A percentile compares a stretch with the other conserved stretches of the same genome.
Conservation (phyloP, 2,797 vertebrate genomes). For the Thalassophryne amazonica region DNA sequence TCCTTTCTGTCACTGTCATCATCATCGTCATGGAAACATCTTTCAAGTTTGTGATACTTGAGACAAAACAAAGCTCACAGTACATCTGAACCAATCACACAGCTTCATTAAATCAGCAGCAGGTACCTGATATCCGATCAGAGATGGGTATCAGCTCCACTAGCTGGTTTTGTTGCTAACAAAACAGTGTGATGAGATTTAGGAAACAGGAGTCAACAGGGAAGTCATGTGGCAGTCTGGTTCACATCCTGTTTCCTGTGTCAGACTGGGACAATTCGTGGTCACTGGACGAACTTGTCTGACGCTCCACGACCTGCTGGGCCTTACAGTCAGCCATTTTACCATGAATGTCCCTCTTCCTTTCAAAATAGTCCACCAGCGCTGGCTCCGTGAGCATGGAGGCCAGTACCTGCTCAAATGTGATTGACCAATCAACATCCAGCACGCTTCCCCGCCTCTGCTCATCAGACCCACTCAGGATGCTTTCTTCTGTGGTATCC, state of each 20-base stretch:
- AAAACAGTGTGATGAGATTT: too few species aligned
- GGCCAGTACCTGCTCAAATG: conserved; percentile 95
- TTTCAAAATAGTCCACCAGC: conserved; percentile 96
- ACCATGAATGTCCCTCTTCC: conserved; percentile 81
- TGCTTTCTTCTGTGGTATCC: conserved; percentile 88
- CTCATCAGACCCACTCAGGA: conserved; percentile 80
- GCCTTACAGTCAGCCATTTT: conserved; percentile 83
- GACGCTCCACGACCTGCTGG: conserved; percentile 87
- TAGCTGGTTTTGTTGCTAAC: too few species aligned
- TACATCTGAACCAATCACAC: too few species aligned
- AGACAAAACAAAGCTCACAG: too few species aligned
- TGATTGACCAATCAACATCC: conserved; percentile 93
- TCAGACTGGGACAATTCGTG: conserved; percentile 83
- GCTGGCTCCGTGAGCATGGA: conserved; percentile 91
- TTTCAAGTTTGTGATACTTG: too few species aligned
- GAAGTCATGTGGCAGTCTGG: not conserved
- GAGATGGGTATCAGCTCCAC: too few species aligned
- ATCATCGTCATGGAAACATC: too few species aligned
- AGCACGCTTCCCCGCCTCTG: conserved; percentile 76
- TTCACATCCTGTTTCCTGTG: too few species aligned
- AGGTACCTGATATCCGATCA: too few species aligned
- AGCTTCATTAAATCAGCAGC: too few species aligned
- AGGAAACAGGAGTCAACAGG: not conserved
- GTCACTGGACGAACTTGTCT: conserved; percentile 89
- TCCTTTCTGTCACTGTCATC: too few species aligned